These are phyloP conservation scores for Pycnonotus jocosus DNA, from an alignment of 2,113 vertebrate species.

Conservation along the genomic window DNA sequence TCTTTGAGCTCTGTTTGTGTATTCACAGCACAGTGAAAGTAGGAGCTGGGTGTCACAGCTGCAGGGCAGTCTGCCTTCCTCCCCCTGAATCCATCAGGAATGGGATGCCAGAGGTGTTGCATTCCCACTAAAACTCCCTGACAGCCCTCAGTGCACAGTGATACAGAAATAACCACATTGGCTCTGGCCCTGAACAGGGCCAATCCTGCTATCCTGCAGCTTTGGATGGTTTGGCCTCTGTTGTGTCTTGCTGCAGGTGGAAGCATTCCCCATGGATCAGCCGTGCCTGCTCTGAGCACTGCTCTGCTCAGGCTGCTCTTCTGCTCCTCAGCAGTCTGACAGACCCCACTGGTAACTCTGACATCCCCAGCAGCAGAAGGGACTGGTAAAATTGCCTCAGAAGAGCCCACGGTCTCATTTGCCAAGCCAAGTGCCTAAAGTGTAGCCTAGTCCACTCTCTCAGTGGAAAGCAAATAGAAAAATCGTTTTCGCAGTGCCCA, in stretches of 20 bases:
- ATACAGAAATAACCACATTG: fast-evolving
- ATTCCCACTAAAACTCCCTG: background rate
- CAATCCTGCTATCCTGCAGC: background rate
- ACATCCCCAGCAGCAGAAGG: background rate
- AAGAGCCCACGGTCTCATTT: background rate
- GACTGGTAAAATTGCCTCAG: background rate
- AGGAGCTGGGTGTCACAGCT: background rate
- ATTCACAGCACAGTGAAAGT: background rate
- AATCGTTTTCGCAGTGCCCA: constrained; percentile 5
- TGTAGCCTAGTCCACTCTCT: background rate
- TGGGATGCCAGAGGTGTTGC: background rate
- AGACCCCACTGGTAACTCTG: background rate
- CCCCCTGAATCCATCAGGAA: too few relatives aligned
- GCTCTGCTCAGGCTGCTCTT: background rate
- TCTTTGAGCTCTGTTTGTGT: background rate
- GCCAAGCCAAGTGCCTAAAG: background rate
- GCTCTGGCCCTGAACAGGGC: background rate
- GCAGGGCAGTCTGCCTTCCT: background rate
- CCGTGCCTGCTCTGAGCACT: background rate
- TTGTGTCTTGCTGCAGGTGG: background rate
- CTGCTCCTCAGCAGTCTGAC: background rate
- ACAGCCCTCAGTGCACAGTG: background rate
- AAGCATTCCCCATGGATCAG: background rate
- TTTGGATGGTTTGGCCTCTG: background rate
- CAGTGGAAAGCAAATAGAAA: constrained; percentile 45